These are phyloP conservation scores for Brevipalpus yothersi DNA, from an alignment of 1,140 invertebrate genomes.

Conservation along the genomic window DNA sequence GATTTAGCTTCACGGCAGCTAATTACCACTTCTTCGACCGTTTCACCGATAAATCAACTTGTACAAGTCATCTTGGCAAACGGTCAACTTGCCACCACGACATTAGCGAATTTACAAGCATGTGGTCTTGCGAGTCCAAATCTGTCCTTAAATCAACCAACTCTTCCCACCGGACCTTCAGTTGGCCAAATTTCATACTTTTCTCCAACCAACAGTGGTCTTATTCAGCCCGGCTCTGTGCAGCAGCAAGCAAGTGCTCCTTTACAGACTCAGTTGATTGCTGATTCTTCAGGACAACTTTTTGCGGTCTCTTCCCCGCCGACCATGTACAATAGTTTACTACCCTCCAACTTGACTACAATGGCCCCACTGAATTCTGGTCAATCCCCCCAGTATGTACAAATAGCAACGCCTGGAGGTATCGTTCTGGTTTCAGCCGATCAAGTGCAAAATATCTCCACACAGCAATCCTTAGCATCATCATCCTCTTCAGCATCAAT, in stretches of 20 bases:
- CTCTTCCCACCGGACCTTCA: neutral
- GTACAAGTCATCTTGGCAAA: neutral
- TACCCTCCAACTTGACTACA: neutral
- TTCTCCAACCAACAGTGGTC: neutral
- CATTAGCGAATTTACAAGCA: neutral
- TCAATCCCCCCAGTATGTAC: neutral
- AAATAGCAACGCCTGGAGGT: neutral
- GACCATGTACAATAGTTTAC: neutral
- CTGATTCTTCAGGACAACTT: neutral
- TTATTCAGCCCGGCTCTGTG: neutral
- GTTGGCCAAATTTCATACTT: neutral
- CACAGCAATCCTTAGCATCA: neutral
- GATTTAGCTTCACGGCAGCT: no score
- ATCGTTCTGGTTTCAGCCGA: neutral
- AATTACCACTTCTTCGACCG: neutral
- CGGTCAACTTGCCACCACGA: neutral
- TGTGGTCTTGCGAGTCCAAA: neutral
- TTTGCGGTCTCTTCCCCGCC: neutral
- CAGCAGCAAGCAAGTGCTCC: neutral
- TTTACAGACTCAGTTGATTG: neutral
- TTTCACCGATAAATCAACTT: neutral
- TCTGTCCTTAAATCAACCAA: neutral
- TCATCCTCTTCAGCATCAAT: neutral
- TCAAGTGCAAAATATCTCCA: neutral
- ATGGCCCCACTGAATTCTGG: neutral